phyloP scores from a whole-genome alignment of 1,140 invertebrate species.

The Trichomalopsis sarcophagae region DNA sequence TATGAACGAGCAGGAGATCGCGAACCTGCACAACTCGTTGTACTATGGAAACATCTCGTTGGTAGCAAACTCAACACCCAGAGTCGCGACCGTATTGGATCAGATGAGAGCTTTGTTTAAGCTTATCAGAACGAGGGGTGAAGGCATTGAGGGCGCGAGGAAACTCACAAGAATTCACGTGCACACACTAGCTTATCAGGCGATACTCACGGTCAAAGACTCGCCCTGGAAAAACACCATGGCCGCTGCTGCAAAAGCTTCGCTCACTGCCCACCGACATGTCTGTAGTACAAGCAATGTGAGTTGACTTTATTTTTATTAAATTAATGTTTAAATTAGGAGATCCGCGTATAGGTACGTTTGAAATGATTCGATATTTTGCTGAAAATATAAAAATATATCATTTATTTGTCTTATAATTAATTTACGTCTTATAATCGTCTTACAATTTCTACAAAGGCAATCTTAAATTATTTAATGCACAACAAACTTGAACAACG shows the following conservation, averaged over 20 bases:
- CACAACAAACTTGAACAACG: slow-evolving; percentile 7
- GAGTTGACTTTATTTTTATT: slow-evolving; percentile 51
- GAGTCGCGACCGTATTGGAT: slow-evolving; percentile 87
- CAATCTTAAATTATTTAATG: slow-evolving; percentile 12
- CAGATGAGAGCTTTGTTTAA: slow-evolving; percentile 88
- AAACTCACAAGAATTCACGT: slow-evolving; percentile 87
- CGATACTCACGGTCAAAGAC: slow-evolving; percentile 83
- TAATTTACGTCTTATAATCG: too few species aligned
- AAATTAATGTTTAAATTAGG: background rate
- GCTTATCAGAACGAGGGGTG: slow-evolving; percentile 72
- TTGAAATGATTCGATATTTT: background rate
- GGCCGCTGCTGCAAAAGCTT: slow-evolving; percentile 89
- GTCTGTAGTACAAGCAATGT: slow-evolving; percentile 86
- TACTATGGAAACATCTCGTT: slow-evolving; percentile 84
- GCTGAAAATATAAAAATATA: background rate
- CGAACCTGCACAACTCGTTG: slow-evolving; percentile 84
- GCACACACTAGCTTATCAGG: slow-evolving; percentile 91
- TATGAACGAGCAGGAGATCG: slow-evolving; percentile 93
- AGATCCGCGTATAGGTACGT: background rate
- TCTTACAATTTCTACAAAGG: background rate
- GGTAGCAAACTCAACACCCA: slow-evolving; percentile 86
- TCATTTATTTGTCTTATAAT: background rate
- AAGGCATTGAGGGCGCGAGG: slow-evolving; percentile 73
- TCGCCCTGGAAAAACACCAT: slow-evolving; percentile 86
- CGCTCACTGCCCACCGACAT: slow-evolving; percentile 88